Evolutionary conservation across 37 sponge, comb jelly and placozoan genomes (phyloP).

Genomic region (Mnemiopsis leidyi): DNA sequence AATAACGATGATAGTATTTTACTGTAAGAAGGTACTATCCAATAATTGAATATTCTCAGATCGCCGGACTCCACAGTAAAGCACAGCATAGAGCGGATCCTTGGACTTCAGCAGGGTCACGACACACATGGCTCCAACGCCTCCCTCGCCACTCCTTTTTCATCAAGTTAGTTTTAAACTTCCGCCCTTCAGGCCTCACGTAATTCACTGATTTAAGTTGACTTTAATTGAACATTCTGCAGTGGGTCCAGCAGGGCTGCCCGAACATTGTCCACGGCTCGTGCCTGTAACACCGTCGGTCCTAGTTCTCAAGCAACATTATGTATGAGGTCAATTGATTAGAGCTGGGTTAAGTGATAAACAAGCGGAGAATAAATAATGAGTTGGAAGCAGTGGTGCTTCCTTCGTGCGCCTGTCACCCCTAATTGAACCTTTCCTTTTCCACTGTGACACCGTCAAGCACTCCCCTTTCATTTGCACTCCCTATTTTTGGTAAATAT

Average conservation of each 20-base stretch:
- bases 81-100: slow-evolving; percentile 42
- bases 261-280: neutral
- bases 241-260: neutral
- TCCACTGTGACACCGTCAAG: neutral
- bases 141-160: neutral
- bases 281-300: neutral
- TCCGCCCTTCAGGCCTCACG: neutral
- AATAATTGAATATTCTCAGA: neutral
- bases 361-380: neutral
- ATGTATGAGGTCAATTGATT: neutral
- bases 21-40: neutral
- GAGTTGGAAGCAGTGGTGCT: neutral
- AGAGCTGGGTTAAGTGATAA: neutral
- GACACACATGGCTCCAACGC: neutral
- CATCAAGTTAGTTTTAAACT: neutral
- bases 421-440: slow-evolving; percentile 21
- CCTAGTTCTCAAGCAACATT: neutral
- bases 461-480: neutral
- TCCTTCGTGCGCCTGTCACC: neutral
- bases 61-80: slow-evolving; percentile 38
- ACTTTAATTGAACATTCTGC: neutral
- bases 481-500: neutral
- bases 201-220: neutral
- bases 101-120: neutral
- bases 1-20: neutral